A percentile compares a stretch with the other conserved stretches of the same genome.
phyloP scores from a whole-genome alignment of 2,888 invertebrate species.

The Deilephila porcellus region DNA sequence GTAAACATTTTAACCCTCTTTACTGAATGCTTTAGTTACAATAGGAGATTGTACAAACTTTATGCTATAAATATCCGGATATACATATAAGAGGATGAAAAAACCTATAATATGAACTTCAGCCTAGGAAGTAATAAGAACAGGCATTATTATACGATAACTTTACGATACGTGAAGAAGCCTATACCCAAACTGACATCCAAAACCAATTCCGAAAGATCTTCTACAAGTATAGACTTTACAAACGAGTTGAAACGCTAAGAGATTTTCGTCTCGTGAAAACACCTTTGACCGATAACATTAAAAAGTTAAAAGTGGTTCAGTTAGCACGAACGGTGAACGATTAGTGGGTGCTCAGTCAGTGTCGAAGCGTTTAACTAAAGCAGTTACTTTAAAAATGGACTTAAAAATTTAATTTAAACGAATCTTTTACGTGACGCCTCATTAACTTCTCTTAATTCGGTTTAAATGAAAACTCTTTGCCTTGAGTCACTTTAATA shows the following conservation, averaged over 20 bases:
- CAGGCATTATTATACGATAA: no score
- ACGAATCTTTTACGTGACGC: background rate
- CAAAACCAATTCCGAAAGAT: no score
- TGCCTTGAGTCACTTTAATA: background rate
- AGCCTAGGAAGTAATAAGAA: no score
- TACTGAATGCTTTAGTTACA: background rate
- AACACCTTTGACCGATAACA: constrained; percentile 50
- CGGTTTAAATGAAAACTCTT: background rate
- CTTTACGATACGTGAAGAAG: no score
- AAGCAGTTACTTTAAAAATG: constrained; percentile 20
- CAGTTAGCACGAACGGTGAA: constrained; percentile 51
- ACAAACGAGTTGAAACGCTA: background rate
- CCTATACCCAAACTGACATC: no score
- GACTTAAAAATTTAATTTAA: constrained; percentile 25
- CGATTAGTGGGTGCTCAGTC: constrained; percentile 55
- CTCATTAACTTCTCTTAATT: background rate
- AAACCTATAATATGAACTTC: no score
- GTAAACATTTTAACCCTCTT: constrained; percentile 3
- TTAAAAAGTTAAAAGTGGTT: constrained; percentile 56
- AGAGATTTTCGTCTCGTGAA: constrained; percentile 10
- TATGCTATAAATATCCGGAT: background rate
- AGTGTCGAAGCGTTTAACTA: constrained; percentile 39
- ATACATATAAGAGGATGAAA: no score
- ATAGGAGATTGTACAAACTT: background rate
- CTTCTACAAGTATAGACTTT: no score